phyloP scores from a whole-genome alignment of 2,888 invertebrate genomes.

The Platerodrilus igneus region DNA sequence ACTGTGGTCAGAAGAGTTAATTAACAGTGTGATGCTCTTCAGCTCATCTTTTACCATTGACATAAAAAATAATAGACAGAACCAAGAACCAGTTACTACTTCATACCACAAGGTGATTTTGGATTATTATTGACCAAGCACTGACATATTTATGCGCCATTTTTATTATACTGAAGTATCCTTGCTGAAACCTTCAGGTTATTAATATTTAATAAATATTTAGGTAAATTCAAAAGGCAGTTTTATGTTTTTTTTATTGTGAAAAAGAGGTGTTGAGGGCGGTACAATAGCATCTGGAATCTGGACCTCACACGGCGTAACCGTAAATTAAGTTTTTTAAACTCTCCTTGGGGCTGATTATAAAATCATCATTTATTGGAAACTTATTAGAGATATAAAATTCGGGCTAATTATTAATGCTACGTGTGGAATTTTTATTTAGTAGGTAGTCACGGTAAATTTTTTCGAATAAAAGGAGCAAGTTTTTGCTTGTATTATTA shows the following conservation, averaged over 20 bases:
- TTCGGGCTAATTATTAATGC: slow-evolving; percentile 15
- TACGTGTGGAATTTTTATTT: slow-evolving; percentile 14
- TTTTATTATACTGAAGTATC: too few species aligned
- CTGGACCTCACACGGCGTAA: slow-evolving; percentile 33
- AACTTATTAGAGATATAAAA: slow-evolving; percentile 27
- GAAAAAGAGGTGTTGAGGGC: slow-evolving; percentile 28
- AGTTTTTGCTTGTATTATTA: background rate
- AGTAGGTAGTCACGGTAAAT: slow-evolving; percentile 5
- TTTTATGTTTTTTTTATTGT: too few species aligned
- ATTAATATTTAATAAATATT: too few species aligned
- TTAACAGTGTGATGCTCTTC: slow-evolving; percentile 22
- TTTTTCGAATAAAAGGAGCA: background rate
- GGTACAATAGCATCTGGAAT: slow-evolving; percentile 30
- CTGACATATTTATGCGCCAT: too few species aligned
- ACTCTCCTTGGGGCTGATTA: slow-evolving; percentile 22
- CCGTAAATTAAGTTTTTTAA: slow-evolving; percentile 33
- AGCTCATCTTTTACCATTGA: slow-evolving; percentile 13
- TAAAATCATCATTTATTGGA: slow-evolving; percentile 37
- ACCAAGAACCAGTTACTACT: too few species aligned
- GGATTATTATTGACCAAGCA: too few species aligned
- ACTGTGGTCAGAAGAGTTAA: slow-evolving; percentile 22
- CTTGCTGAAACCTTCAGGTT: too few species aligned
- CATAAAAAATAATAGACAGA: too few species aligned
- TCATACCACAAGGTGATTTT: too few species aligned
- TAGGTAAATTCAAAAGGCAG: too few species aligned